Percentiles rank a stretch among this genome's conserved stretches.
These are phyloP conservation scores for Athene cunicularia DNA, from an alignment of 2,113 vertebrate genomes.

Conservation along the genomic window DNA sequence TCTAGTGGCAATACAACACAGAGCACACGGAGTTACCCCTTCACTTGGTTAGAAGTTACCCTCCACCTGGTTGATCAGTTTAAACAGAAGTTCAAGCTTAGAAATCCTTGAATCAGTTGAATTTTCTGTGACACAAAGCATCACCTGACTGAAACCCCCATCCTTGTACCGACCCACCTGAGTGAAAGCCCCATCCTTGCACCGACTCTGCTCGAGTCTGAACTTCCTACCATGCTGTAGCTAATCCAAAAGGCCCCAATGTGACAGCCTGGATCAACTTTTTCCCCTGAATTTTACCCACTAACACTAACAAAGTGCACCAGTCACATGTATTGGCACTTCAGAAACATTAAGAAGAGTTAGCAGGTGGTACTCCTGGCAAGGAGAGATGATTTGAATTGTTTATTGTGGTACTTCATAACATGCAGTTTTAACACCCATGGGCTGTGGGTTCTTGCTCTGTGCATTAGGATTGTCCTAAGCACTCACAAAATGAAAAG, in stretches of 20 bases:
- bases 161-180: neutral
- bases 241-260: neutral
- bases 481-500: neutral
- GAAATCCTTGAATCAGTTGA: neutral
- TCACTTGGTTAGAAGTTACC: neutral
- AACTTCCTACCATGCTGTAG: neutral
- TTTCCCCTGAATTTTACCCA: neutral
- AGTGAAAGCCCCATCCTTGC: neutral
- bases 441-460: neutral
- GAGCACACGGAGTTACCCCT: neutral
- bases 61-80: neutral
- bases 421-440: constrained; percentile 5
- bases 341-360: neutral
- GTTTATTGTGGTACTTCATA: neutral
- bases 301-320: neutral
- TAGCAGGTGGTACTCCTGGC: neutral
- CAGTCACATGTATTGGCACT: neutral
- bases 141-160: neutral
- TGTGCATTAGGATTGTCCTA: neutral
- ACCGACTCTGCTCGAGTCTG: fast-evolving
- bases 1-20: neutral
- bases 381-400: neutral
- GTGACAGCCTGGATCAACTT: neutral
- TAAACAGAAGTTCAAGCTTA: neutral
- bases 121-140: neutral